phyloP scores from a whole-genome alignment of 2,797 vertebrate genomes.

The Cephalopachus bancanus region DNA sequence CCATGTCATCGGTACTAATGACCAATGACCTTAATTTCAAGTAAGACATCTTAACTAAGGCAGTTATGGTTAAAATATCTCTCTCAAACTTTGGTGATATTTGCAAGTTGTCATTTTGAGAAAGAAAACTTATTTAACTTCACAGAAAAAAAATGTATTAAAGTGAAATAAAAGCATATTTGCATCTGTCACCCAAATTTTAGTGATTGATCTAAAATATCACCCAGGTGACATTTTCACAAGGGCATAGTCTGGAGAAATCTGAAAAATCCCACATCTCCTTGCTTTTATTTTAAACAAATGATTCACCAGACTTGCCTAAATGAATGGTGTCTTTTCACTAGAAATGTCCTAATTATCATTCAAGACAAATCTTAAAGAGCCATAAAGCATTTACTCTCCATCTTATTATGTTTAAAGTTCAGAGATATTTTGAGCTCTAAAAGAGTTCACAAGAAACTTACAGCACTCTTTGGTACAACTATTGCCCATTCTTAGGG shows the following conservation, averaged over 20 bases:
- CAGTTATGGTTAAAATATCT: conserved; percentile 2
- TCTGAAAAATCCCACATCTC: conserved; percentile 54
- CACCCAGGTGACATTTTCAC: conserved; percentile 9
- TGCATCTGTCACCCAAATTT: conserved; percentile 26
- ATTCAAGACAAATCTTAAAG: conserved; percentile 51
- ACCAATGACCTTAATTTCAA: conserved; percentile 38
- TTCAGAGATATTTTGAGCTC: conserved; percentile 58
- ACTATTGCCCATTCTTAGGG: conserved; percentile 54
- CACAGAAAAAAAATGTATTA: conserved; percentile 33
- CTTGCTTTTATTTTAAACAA: conserved; percentile 61
- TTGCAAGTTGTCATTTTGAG: conserved; percentile 58
- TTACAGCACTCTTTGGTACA: background rate
- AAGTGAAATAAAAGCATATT: background rate
- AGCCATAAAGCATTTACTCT: background rate
- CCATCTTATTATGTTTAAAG: conserved; percentile 54
- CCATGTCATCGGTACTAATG: conserved; percentile 39
- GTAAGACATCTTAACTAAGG: conserved; percentile 53
- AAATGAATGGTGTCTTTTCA: background rate
- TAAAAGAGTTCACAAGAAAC: conserved; percentile 28
- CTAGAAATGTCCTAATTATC: conserved; percentile 62
- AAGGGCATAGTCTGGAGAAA: conserved; percentile 22
- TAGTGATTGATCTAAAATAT: background rate
- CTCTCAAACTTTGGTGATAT: background rate
- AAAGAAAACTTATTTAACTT: conserved; percentile 61
- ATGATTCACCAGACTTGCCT: conserved; percentile 29